Percentiles rank a stretch among this genome's conserved stretches.
These are phyloP conservation scores for Triplophysa rosa DNA, from an alignment of 2,113 vertebrate genomes.

Conservation along the genomic window DNA sequence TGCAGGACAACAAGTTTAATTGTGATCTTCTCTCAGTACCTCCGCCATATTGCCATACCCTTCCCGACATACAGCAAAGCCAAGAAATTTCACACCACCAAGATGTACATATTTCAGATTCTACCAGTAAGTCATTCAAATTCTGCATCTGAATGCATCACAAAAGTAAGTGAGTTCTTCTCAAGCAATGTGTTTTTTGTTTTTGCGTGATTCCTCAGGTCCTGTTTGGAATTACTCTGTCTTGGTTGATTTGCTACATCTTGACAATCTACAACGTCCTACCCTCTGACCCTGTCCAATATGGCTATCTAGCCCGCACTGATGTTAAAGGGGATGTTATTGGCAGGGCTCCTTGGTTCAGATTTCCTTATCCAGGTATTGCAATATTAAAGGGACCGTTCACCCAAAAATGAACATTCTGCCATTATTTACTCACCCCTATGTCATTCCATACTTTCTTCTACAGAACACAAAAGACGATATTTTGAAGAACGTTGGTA, in stretches of 20 bases:
- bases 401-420: no score
- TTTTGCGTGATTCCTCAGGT: slow-evolving; percentile 73
- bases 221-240: slow-evolving; percentile 85
- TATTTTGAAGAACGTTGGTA: no score
- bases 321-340: slow-evolving; percentile 82
- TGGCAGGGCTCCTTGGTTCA: slow-evolving; percentile 85
- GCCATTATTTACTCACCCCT: no score
- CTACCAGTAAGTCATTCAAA: slow-evolving; percentile 80
- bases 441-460: no score
- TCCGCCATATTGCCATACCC: slow-evolving; percentile 81
- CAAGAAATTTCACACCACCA: slow-evolving; percentile 76
- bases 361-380: slow-evolving; percentile 91
- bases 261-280: slow-evolving; percentile 80
- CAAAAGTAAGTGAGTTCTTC: background rate
- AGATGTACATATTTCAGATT: slow-evolving; percentile 87
- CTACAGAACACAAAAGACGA: no score
- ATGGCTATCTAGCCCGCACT: slow-evolving; percentile 87
- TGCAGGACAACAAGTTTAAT: slow-evolving; percentile 87
- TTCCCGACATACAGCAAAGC: slow-evolving; percentile 78
- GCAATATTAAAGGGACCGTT: no score
- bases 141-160: background rate
- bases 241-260: slow-evolving; percentile 87
- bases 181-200: background rate
- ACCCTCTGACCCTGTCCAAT: slow-evolving; percentile 73
- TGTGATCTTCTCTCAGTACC: slow-evolving; percentile 93